A percentile compares a stretch with the other conserved stretches of the same genome.
Evolutionary conservation across 1,140 invertebrate genomes (phyloP).

Genomic region (Drosophila kikkawai): DNA sequence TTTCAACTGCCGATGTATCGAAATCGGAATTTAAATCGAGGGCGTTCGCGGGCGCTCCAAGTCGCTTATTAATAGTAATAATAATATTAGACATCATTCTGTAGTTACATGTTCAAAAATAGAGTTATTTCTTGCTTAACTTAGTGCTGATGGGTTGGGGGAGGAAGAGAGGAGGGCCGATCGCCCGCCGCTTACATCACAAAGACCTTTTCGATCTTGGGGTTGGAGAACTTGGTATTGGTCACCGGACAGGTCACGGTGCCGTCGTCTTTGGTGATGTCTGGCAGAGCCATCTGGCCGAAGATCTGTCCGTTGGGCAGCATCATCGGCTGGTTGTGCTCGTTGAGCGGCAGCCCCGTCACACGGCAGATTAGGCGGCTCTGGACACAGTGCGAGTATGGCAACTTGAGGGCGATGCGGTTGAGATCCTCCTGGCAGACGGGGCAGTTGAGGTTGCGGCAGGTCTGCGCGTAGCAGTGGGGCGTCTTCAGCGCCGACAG

Average conservation of each 20-base stretch:
- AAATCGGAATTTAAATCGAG: slow-evolving; percentile 69
- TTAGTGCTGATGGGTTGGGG: slow-evolving; percentile 48
- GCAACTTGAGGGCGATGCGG: slow-evolving; percentile 93
- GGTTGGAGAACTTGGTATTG: slow-evolving; percentile 94
- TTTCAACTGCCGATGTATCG: slow-evolving; percentile 21
- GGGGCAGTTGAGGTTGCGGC: slow-evolving; percentile 94
- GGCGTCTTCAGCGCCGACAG: slow-evolving; percentile 98
- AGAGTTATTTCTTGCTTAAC: slow-evolving; percentile 65
- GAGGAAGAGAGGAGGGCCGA: slow-evolving; percentile 5
- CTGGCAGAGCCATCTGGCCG: slow-evolving; percentile 95
- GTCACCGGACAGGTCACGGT: slow-evolving; percentile 96
- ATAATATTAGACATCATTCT: slow-evolving; percentile 43
- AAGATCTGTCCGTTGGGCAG: slow-evolving; percentile 99
- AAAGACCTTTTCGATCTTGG: slow-evolving; percentile 97
- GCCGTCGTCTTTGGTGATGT: slow-evolving; percentile 96
- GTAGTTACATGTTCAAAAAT: slow-evolving; percentile 65
- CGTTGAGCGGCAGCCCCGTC: slow-evolving; percentile 96
- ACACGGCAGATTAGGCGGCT: slow-evolving; percentile 94
- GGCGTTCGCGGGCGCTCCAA: slow-evolving; percentile 9
- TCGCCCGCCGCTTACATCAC: slow-evolving; percentile 90
- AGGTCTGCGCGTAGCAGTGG: slow-evolving; percentile 89
- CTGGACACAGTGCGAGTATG: slow-evolving; percentile 98
- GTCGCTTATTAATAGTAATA: slow-evolving; percentile 25
- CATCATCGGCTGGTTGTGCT: slow-evolving; percentile 99
- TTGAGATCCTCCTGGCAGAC: slow-evolving; percentile 96